Percentiles rank a stretch among this genome's conserved stretches.
Evolutionary conservation across 2,888 invertebrate species (phyloP).

Genomic region (Scrobipalpa atriplicella): DNA sequence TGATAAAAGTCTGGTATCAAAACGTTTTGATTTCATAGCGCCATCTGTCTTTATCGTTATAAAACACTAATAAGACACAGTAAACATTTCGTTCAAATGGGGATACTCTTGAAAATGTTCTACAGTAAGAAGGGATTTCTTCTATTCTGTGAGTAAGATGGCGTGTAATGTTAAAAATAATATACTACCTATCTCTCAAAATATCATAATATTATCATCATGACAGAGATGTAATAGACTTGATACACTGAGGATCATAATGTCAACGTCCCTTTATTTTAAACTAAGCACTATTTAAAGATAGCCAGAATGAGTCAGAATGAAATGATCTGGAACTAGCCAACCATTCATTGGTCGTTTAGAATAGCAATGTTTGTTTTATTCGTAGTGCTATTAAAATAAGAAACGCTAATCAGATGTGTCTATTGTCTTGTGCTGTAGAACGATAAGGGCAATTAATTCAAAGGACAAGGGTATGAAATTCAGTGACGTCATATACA

Average conservation of each 20-base stretch:
- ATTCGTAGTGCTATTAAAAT: not conserved
- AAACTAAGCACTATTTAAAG: not conserved
- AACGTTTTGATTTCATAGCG: not conserved
- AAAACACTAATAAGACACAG: too few species aligned
- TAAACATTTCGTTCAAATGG: too few species aligned
- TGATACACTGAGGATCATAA: not conserved
- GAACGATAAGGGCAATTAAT: too few species aligned
- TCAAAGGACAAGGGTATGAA: too few species aligned
- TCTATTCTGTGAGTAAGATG: too few species aligned
- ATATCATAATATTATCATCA: too few species aligned
- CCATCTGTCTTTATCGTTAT: not conserved
- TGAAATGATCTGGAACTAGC: conserved; percentile 4
- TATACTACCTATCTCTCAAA: too few species aligned
- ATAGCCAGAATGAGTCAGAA: not conserved
- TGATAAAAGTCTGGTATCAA: not conserved
- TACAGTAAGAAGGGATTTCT: too few species aligned
- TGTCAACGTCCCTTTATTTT: not conserved
- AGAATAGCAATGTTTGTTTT: not conserved
- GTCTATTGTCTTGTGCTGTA: not conserved
- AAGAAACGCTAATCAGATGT: not conserved
- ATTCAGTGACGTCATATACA: too few species aligned
- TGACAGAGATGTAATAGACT: too few species aligned
- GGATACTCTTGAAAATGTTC: too few species aligned
- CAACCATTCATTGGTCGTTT: not conserved
- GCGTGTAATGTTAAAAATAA: too few species aligned